Evolutionary conservation across 2,113 vertebrate species (phyloP), one percentile per base, ranked within the genome.

Genomic region (Phycodurus eques): DNA sequence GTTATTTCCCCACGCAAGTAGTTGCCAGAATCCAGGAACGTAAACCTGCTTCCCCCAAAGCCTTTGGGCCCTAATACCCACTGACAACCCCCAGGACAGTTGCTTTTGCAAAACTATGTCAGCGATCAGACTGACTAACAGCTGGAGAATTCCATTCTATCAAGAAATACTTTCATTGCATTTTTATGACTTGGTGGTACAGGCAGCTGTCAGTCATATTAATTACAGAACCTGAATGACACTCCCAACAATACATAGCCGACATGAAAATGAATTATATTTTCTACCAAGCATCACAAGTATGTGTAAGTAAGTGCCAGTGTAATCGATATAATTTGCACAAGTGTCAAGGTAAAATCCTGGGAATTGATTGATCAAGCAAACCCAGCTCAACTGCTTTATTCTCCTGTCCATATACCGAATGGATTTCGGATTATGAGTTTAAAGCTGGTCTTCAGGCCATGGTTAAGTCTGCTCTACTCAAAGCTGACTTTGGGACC

Each of bases 81-180:
- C 27, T 57, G 71, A 43, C 76, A 68, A 75, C 59, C 83, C 78
- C 68, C 67, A 53, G 73, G 71, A 79, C 86, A 88, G 85, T 89
- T 91, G 90, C 74, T 85, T 73, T 73, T 33, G 63, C 63, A 62
- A 60, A 83, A 79, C 77, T 87, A 89, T 90, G 86, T 70, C 68
- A 77, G 79, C 35, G 51, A 88, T 92, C 76, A 39, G 68, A 64
- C 67, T 65, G 54, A 57, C 72, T 80, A 86, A 80, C 88, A 84
- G 80, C 68, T 85, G 82, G 75, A 78, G 75, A 80, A 87, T 87
- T 89, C 88, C 80, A 76, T 68, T 77, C 77, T 66, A 73, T 70
- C 9, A 81, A 76, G 62, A 68, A 74, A 80, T 65, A 64, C 56
- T 13, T 31, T 31, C 59, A 46, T 27, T 35, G 49, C 72, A 75